phyloP scores from a whole-genome alignment of 2,797 vertebrate genomes.

The Lagodon rhomboides region DNA sequence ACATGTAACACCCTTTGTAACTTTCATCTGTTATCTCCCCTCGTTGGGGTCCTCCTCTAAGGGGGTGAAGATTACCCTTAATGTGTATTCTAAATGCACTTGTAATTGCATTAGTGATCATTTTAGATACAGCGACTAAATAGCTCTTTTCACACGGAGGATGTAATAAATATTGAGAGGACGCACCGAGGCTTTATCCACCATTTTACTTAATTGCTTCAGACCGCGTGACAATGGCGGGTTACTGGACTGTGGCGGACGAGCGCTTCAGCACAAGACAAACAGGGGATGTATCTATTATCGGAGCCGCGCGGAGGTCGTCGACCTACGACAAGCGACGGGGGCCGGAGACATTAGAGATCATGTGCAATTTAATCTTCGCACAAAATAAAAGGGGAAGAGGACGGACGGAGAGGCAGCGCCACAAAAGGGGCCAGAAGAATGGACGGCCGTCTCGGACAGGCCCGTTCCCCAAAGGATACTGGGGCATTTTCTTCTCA shows the following conservation, averaged over 20 bases:
- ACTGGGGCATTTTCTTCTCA: conserved; percentile 89
- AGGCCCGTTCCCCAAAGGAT: conserved; percentile 87
- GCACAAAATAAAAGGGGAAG: conserved; percentile 91
- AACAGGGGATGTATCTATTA: conserved; percentile 97
- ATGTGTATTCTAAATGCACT: conserved; percentile 82
- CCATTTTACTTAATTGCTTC: conserved; percentile 99
- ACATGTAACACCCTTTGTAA: conserved; percentile 56
- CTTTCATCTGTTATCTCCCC: conserved; percentile 69
- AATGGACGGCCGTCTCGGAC: conserved; percentile 89
- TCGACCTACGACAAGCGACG: conserved; percentile 91
- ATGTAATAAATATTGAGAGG: conserved; percentile 91
- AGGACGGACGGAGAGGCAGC: conserved; percentile 78
- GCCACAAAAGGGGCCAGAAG: conserved; percentile 91
- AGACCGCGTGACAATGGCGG: conserved; percentile 91
- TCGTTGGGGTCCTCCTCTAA: conserved; percentile 61
- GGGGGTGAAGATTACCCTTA: conserved; percentile 78
- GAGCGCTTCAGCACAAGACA: conserved; percentile 83
- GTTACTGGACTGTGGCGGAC: conserved; percentile 94
- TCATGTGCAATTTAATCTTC: conserved; percentile 99
- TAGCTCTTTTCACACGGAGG: conserved; percentile 81
- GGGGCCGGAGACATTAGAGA: conserved; percentile 92
- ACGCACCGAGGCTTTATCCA: conserved; percentile 84
- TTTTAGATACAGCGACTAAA: conserved; percentile 85
- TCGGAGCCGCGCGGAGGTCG: conserved; percentile 91
- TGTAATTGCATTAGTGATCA: conserved; percentile 86